Conservation (phyloP, 64 coral and sea anemone genomes). For the Stichodactyla mertensii region DNA sequence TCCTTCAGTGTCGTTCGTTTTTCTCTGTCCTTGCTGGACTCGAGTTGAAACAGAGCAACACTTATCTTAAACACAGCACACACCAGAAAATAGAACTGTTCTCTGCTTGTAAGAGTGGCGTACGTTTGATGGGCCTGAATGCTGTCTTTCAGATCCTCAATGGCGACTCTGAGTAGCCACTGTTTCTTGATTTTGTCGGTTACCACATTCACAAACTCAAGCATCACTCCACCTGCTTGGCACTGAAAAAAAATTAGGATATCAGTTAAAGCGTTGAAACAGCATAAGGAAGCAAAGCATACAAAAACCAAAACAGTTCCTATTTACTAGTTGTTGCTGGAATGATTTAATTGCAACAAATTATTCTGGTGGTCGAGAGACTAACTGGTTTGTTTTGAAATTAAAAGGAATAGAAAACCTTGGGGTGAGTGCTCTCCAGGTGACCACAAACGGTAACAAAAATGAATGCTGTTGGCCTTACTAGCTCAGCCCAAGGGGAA, state of each 20-base stretch:
- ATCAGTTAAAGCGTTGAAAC: not conserved
- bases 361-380: too few relatives aligned
- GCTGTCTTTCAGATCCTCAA: constrained; percentile 83
- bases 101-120: constrained; percentile 72
- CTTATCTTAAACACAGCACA: constrained; percentile 68
- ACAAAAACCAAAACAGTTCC: too few relatives aligned
- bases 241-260: constrained; percentile 33
- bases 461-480: too few relatives aligned
- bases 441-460: too few relatives aligned
- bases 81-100: constrained; percentile 79
- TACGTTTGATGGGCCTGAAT: constrained; percentile 68
- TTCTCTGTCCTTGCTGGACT: not conserved
- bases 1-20: constrained; percentile 26
- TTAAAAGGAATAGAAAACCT: too few relatives aligned
- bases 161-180: constrained; percentile 32
- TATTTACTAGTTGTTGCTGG: too few relatives aligned
- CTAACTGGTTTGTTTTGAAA: too few relatives aligned
- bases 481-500: too few relatives aligned
- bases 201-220: constrained; percentile 65
- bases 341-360: too few relatives aligned
- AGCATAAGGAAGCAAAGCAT: too few relatives aligned
- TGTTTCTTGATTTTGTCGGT: constrained; percentile 29
- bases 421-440: too few relatives aligned
- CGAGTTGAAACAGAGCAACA: constrained; percentile 26
- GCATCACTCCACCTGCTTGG: constrained; percentile 60